Evolutionary conservation across 2,797 vertebrate species (phyloP).

Genomic region (Phylloscopus collybita): DNA sequence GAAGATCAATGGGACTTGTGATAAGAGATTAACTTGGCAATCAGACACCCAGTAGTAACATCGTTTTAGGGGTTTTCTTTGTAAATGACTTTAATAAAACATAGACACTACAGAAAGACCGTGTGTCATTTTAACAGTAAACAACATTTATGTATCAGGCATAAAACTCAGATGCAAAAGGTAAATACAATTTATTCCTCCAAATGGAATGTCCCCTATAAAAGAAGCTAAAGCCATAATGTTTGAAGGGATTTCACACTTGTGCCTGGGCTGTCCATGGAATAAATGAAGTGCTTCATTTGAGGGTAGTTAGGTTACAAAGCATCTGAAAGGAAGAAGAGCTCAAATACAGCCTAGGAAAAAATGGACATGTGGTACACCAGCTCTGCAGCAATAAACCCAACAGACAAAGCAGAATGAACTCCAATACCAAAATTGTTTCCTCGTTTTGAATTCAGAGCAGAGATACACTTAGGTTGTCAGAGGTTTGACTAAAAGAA

Average conservation of each 20-base stretch:
- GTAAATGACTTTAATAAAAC: slow-evolving; percentile 21
- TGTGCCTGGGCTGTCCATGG: slow-evolving; percentile 58
- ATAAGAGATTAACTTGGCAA: slow-evolving; percentile 80
- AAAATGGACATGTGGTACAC: slow-evolving; percentile 63
- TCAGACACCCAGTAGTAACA: slow-evolving; percentile 70
- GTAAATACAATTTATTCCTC: slow-evolving; percentile 13
- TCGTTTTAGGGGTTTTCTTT: slow-evolving; percentile 32
- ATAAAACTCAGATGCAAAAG: not conserved
- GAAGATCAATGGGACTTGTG: slow-evolving; percentile 81
- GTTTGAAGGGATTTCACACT: slow-evolving; percentile 75
- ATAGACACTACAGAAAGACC: not conserved
- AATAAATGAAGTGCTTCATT: slow-evolving; percentile 66
- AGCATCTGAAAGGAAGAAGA: slow-evolving; percentile 64
- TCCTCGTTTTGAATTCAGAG: not conserved
- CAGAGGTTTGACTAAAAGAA: not conserved
- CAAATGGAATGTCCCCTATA: slow-evolving; percentile 47
- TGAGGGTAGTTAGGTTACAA: slow-evolving; percentile 72
- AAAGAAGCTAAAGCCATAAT: slow-evolving; percentile 51
- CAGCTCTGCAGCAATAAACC: slow-evolving; percentile 32
- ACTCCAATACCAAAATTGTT: not conserved
- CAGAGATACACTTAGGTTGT: not conserved
- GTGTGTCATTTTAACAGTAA: not conserved
- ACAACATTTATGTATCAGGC: not conserved
- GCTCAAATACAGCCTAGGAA: slow-evolving; percentile 63
- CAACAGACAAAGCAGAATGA: slow-evolving; percentile 23